Evolutionary conservation across 2,113 vertebrate genomes (phyloP).

Genomic region (Microcebus murinus): DNA sequence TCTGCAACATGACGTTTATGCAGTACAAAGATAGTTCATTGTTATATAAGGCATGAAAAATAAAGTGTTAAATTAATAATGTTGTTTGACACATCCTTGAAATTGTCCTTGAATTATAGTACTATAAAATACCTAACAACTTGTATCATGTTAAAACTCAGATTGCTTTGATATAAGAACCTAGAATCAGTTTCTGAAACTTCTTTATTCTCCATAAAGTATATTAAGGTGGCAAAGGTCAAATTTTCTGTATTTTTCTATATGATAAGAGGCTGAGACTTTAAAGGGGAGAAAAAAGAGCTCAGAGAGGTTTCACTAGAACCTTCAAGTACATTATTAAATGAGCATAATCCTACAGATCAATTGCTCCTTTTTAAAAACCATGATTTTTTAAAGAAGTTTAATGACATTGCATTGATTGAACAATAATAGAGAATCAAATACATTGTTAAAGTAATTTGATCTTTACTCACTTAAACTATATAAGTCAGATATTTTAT

Average conservation of each 20-base stretch:
- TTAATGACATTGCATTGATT: constrained; percentile 43
- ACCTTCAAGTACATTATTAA: constrained; percentile 23
- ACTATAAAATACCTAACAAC: constrained; percentile 62
- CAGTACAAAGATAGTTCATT: background rate
- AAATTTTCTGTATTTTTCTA: constrained; percentile 43
- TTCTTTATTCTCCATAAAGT: constrained; percentile 13
- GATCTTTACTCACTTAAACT: constrained; percentile 33
- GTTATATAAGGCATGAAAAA: constrained; percentile 43
- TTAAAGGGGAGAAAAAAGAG: background rate
- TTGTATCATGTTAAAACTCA: constrained; percentile 51
- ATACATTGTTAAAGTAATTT: constrained; percentile 34
- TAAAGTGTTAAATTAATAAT: constrained; percentile 62
- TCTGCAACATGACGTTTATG: constrained; percentile 67
- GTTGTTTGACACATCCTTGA: constrained; percentile 41
- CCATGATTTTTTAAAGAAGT: constrained; percentile 20
- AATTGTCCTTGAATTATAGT: constrained; percentile 50
- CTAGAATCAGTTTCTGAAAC: constrained; percentile 36
- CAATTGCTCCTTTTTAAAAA: background rate
- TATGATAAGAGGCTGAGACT: background rate
- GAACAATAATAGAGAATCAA: constrained; percentile 18
- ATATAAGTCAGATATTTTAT: background rate
- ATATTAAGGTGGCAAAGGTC: background rate
- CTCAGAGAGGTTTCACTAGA: background rate
- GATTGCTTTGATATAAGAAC: constrained; percentile 28
- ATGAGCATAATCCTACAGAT: background rate